Base-by-base conservation (phyloP, 2,113 vertebrate genomes). In the Megatriorchis doriae region DNA sequence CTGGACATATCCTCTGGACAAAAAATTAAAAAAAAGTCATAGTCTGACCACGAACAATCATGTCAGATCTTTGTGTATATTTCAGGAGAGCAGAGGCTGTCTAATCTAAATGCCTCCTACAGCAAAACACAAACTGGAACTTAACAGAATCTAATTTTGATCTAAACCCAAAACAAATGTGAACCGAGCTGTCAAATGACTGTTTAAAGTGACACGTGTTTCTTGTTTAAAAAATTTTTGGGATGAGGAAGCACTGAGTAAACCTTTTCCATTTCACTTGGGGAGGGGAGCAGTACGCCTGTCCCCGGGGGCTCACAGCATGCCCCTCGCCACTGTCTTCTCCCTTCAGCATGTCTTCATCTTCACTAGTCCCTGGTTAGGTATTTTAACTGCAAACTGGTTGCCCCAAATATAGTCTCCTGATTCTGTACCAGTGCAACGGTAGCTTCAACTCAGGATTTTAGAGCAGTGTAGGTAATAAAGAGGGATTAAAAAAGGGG, bases 91-190 rank as follows among this genome's bases (percentile, higher is more conserved):
- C 40, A 90, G 25, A 25, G 20, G 5, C 58, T 94, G 53, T 53
- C 88, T 85, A 63, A 88, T 59, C 47, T 55, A 78, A 92, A 81
- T 63, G 26, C 50, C 10, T 91, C 34, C 52, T 61, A 67, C 79
- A 58, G 32, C 3, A 4, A 91, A 78, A 90, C 31, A 32, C 32
- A 81, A 79, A 38, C 47, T 48, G 32, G 32, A 91, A 67, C 22
- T 81, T 85, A 74, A 71, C 11, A 90, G 32, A 87, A 42, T 50
- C 38, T 79, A 85, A 90, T 93, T 94, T 87, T 94, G 25, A n/a
- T 84, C n/a, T 74, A 81, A 90, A 81, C 10, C 4, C 29, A 52
- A 87, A 81, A 1, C 36, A 78, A 95, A 94, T 58, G 26, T 52
- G 47, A 91, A 87, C 7, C 1, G 2, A 89, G 61, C 22, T 23